A percentile compares a stretch with the other conserved stretches of the same genome.
Conservation (phyloP, 2,888 invertebrate genomes). For the Apamea monoglypha region DNA sequence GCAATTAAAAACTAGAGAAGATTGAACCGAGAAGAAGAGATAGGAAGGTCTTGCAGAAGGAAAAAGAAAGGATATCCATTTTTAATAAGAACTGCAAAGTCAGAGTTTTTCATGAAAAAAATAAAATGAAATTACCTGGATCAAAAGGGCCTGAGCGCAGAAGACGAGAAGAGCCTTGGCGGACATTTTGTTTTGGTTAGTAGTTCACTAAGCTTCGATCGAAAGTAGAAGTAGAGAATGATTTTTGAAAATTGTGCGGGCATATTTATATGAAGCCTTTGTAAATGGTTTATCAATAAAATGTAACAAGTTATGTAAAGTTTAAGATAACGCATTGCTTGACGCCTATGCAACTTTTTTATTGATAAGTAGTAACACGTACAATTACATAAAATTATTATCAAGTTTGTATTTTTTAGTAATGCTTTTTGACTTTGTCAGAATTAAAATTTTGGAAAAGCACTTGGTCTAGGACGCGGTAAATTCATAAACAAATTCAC, state of each 20-base stretch:
- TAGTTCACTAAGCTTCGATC: not conserved
- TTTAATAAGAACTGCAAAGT: not conserved
- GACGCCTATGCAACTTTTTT: not conserved
- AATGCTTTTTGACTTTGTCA: too few relatives aligned
- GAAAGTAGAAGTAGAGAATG: constrained; percentile 46
- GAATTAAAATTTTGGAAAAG: too few relatives aligned
- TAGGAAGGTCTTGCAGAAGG: not conserved
- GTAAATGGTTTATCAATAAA: constrained; percentile 23
- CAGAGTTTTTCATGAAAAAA: not conserved
- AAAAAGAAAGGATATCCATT: not conserved
- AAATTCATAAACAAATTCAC: too few relatives aligned
- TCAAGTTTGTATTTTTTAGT: not conserved
- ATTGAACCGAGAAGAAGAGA: not conserved
- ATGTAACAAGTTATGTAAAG: constrained; percentile 24
- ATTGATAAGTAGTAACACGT: not conserved
- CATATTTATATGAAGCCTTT: constrained; percentile 42
- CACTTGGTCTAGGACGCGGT: too few relatives aligned
- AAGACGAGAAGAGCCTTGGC: constrained; percentile 67
- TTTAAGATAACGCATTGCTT: constrained; percentile 24
- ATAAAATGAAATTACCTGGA: constrained; percentile 67
- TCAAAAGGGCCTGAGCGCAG: constrained; percentile 71
- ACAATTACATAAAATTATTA: not conserved
- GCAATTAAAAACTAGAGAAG: too few relatives aligned
- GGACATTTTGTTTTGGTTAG: constrained; percentile 67
- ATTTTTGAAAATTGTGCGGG: not conserved